Evolutionary conservation across 2,113 vertebrate genomes (phyloP), one percentile per base, ranked within the genome.

Genomic region (Nasalis larvatus): DNA sequence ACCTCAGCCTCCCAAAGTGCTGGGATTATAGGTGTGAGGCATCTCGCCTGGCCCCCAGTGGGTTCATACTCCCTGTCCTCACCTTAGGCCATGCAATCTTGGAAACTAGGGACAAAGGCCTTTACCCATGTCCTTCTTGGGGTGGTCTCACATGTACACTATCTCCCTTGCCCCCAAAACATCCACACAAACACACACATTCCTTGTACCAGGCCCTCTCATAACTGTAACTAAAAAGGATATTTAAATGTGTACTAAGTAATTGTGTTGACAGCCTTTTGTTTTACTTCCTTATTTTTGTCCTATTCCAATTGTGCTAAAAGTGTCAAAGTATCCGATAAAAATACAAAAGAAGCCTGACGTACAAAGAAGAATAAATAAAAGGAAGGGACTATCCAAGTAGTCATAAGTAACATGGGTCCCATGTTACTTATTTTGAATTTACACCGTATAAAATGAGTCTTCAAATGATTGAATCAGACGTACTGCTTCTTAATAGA

Each of bases 201-300:
- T 84, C 11, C 25, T 58, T 58, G 17, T 80, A 54, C 27, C 25
- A 25, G 17, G 2, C 69, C 40, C 52, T 63, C 23, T 74, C 73
- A 47, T 23, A 89, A 47, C 10, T 66, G 45, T 40, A 42, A 77
- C 82, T 94, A 86, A 96, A 78, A 96, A 63, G 68, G 78, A 42
- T 40, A 76, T 42, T 58, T 52, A 27, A 74, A 37, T 45, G 8
- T 69, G 68, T 95, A 89, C 35, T 93, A 60, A 80, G 85, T 74
- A 69, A 84, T 76, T 52, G 6, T 6, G 63, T 25, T 20, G 42
- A 87, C 69, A 90, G 30, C 42, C 60, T 89, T 97, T 93, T 71
- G 89, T 96, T 96, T 95, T 84, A 94, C 76, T 96, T 96, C 87
- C 94, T 95, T 86, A 37, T 96, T 97, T 47, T 97, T 74, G 58